A percentile compares a stretch with the other conserved stretches of the same genome.
Evolutionary conservation across 2,797 vertebrate species (phyloP).

Genomic region (Rhyacichthys aspro): DNA sequence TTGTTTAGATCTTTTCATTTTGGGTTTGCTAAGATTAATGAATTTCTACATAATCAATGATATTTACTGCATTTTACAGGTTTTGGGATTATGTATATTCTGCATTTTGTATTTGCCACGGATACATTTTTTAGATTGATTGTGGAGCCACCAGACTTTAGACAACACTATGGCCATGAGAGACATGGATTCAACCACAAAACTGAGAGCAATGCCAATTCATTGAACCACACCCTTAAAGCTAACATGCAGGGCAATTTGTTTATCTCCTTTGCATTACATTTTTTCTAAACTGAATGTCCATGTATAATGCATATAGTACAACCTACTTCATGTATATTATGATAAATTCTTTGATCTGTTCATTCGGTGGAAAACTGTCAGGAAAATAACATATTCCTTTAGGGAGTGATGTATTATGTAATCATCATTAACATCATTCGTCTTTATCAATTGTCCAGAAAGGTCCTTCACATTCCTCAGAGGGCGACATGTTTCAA

Average conservation of each 20-base stretch:
- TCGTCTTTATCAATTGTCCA: constrained; percentile 38
- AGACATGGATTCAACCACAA: too few species aligned
- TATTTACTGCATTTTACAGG: too few species aligned
- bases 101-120: too few species aligned
- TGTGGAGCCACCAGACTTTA: too few species aligned
- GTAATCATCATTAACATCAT: constrained; percentile 26
- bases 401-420: constrained; percentile 43
- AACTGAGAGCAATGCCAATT: constrained; percentile 35
- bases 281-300: not conserved
- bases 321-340: constrained; percentile 7
- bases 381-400: constrained; percentile 37
- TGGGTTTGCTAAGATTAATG: too few species aligned
- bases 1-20: too few species aligned
- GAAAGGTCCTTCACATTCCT: constrained; percentile 43
- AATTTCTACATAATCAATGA: too few species aligned
- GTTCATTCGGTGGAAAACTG: constrained; percentile 14
- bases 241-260: constrained; percentile 36
- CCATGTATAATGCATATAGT: not conserved
- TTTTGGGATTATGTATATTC: too few species aligned
- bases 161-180: too few species aligned
- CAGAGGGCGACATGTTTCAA: constrained; percentile 23
- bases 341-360: constrained; percentile 14
- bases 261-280: constrained; percentile 11
- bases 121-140: too few species aligned
- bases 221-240: constrained; percentile 60